Base-by-base conservation (phyloP, 2,888 invertebrate genomes). In the Oasisia sp. region DNA sequence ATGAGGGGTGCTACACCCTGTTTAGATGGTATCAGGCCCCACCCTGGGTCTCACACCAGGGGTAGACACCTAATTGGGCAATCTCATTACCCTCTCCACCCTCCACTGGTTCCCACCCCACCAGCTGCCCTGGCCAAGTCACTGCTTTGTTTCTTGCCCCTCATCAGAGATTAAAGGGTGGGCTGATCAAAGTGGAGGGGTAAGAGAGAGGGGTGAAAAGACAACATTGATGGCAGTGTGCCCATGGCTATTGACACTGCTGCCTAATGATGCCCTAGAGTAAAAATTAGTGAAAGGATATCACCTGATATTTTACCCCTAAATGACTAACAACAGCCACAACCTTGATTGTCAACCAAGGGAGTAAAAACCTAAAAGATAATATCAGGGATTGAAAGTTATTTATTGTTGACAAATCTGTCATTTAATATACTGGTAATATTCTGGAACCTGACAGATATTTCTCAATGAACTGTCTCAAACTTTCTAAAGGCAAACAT, bases 41-140 rank as follows among this genome's bases (percentile, higher is more conserved):
- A 74, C 74, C 74, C 19, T 27, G 27, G 74, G 74, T 19, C 27
- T 74, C 74, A 74, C 74, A 74, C 74, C 74, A 74, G 74, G 74
- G 74, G 74, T n/a, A 74, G n/a, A 74, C 74, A 74, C n/a, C 74
- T 74, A 74, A 74, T 74, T 74, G 74, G 74, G 74, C 74, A 74
- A 74, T 74, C 74, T 74, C 74, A 74, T 74, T 74, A 74, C 19
- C 19, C 74, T n/a, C 74, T 27, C 74, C 74, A 74, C 74, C 74
- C 74, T 74, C 74, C 74, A 74, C 2, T 27, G 27, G 74, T 19
- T 74, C 5, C 74, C 74, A 27, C 27, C 74, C 74, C 27, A 74
- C 74, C 74, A 74, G 74, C 74, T 74, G 74, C 74, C 74, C 14
- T 14, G 74, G 19, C 27, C 11, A 5, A 27, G 74, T 74, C 27